phyloP scores from a whole-genome alignment of 2,888 invertebrate genomes.

The Cheiracanthium punctorium region DNA sequence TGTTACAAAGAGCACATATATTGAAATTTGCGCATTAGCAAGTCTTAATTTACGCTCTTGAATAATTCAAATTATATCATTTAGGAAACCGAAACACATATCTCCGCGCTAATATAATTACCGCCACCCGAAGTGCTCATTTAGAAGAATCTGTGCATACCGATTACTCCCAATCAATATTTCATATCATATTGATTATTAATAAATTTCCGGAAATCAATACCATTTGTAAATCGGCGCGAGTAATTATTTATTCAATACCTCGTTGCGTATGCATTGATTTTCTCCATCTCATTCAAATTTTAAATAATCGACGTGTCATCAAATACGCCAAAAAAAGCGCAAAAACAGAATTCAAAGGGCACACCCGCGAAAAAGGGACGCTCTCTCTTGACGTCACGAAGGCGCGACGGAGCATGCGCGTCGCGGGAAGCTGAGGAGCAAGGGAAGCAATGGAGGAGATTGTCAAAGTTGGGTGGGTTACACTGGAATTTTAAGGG shows the following conservation, averaged over 20 bases:
- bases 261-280: neutral
- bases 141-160: neutral
- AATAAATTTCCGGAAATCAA: neutral
- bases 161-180: neutral
- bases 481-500: conserved; percentile 63
- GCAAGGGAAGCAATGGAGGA: conserved; percentile 22
- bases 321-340: neutral
- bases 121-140: neutral
- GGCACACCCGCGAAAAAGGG: neutral
- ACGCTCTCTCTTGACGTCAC: neutral
- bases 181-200: neutral
- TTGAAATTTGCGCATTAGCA: too few relatives aligned
- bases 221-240: neutral
- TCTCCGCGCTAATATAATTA: neutral
- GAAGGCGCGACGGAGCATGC: neutral
- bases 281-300: neutral
- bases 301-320: neutral
- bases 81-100: too few relatives aligned
- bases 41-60: too few relatives aligned
- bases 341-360: neutral
- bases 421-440: conserved; percentile 17
- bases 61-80: too few relatives aligned
- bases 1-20: too few relatives aligned
- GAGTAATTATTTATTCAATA: too few relatives aligned
- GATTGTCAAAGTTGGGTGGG: conserved; percentile 50